Evolutionary conservation across 2,797 vertebrate genomes (phyloP), one percentile per base, ranked within the genome.

Genomic region (Karalla daura): DNA sequence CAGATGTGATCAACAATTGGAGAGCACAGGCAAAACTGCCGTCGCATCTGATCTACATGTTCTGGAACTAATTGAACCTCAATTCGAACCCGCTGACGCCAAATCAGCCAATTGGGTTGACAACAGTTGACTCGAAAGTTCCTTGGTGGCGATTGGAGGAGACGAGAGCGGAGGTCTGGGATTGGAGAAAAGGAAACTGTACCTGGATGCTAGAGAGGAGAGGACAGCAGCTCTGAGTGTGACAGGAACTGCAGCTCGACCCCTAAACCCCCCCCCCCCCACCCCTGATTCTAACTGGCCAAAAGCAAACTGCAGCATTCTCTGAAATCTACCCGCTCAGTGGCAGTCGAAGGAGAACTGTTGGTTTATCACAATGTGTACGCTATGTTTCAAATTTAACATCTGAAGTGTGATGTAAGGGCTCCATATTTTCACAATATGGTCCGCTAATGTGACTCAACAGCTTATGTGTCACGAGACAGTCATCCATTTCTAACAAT

Each of bases 131-230:
- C 67, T 66, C 14, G 15, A 63, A 84, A 89, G 8, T 83, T 67
- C 77, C 81, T 87, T 74, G 87, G 81, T 87, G 72, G 88, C 44
- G 87, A 92, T 83, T 87, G 88, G 90, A 91, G 89, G 90, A 88
- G 90, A 88, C 43, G 59, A 86, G 85, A 88, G 84, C 65, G 70
- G 83, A 83, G 81, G 65, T 76, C 71, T 78, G 68, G 78, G 68
- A 89, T 86, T 84, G 76, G 79, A 81, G 27, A 60, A 56, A 70
- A 66, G 50, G 24, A 64, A 76, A 79, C 59, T 20, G 18, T 45
- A 47, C 33, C 39, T 76, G 78, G 49, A 47, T 73, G 74, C 58
- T 77, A 53, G 78, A 86, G 78, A 86, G 80, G 76, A 88, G 84
- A 85, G 76, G 78, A 86, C 64, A 82, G 76, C 56, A 81, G 77